Percentiles rank a stretch among this genome's conserved stretches.
Conservation (phyloP, 2,113 vertebrate species). For the Hyla sarda region DNA sequence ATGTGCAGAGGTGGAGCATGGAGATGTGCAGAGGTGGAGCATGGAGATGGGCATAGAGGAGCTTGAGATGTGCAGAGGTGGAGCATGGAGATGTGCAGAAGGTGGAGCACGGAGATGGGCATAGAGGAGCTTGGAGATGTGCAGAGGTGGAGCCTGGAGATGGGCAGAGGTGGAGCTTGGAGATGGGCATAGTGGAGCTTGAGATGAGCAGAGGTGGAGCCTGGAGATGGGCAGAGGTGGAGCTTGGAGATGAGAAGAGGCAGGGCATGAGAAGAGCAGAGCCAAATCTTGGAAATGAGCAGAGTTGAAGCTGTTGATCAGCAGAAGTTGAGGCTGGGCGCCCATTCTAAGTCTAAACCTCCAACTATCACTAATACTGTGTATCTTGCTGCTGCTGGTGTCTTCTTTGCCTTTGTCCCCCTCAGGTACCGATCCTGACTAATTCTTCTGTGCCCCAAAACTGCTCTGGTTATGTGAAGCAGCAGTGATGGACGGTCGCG, state of each 20-base stretch:
- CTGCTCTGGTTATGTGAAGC: neutral
- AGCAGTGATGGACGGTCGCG: no score
- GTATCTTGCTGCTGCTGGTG: no score
- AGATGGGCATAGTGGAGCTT: neutral
- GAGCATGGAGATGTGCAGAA: no score
- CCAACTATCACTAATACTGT: no score
- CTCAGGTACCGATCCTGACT: no score
- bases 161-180: neutral
- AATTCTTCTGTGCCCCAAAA: neutral
- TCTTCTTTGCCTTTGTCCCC: no score
- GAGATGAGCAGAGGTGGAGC: neutral
- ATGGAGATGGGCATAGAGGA: no score
- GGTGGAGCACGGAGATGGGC: no score
- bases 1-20: no score
- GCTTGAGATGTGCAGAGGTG: no score
- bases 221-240: neutral
- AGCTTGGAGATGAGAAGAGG: neutral
- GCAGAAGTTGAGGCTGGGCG: neutral
- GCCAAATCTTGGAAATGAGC: neutral
- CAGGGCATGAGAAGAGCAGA: neutral
- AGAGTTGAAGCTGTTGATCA: neutral
- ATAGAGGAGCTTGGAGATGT: neutral
- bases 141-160: neutral
- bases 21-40: no score
- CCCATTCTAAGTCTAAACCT: no score